Evolutionary conservation across 2,113 vertebrate species (phyloP), one percentile per base, ranked within the genome.

Genomic region (Laterallus jamaicensis): DNA sequence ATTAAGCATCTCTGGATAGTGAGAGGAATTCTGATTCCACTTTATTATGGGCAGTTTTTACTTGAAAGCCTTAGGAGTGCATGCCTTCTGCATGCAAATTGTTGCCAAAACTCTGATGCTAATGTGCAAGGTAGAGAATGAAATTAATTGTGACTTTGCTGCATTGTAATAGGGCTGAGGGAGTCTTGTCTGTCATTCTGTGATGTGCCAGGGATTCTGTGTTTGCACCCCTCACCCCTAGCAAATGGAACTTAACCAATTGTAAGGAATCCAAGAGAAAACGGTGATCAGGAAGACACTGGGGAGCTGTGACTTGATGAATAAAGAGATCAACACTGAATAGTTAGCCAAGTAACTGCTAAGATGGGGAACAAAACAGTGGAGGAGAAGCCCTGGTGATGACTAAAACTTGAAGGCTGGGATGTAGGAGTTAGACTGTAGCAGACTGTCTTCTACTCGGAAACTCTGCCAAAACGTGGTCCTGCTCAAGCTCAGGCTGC

Each of bases 341-440:
- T 44, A 42, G 15, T 77, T 91, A 68, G 85, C 54, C 83, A 78
- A 79, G 37, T 67, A 60, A 75, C 40, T 82, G 71, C 71, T 76
- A 76, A 86, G 70, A 70, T 93, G 66, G 77, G 44, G 82, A 93
- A 66, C 62, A 69, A 95, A 93, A 56, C 16, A 0, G 71, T 75
- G 49, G 81, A 92, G 50, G 83, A 93, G 77, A 56, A 95, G 77
- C 62, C 84, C 69, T n/a, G 73, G 74, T 10, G 49, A 91, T 96
- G 96, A 96, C 94, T 97, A 96, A 93, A 96, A 73, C 74, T 83
- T 29, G 2, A 94, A 78, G 87, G 92, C 76, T 93, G 78, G 35
- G 42, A 71, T 92, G 96, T 97, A 92, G 96, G 96, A 95, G 93
- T 96, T 89, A 73, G 81, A 31, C 94, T 95, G 86, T 64, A 91